Evolutionary conservation across 2,113 vertebrate species (phyloP).

Genomic region (Leucoraja erinaceus): DNA sequence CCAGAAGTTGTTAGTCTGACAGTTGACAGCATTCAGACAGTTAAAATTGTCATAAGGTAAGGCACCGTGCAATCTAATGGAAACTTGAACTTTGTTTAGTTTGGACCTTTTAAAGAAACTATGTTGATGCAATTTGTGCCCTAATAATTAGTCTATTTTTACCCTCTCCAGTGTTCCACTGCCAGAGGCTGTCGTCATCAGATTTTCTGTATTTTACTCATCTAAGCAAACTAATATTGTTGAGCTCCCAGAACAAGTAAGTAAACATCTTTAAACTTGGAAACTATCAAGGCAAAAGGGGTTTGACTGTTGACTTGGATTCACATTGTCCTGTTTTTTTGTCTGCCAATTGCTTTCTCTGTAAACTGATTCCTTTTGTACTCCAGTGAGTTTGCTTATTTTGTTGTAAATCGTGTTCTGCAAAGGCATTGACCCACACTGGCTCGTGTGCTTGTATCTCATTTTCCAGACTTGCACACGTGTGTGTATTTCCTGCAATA

Average conservation of each 20-base stretch:
- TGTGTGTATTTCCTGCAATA: too few relatives aligned
- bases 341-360: neutral
- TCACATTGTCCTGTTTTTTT: neutral
- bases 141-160: too few relatives aligned
- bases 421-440: too few relatives aligned
- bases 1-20: slow-evolving; percentile 64
- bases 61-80: neutral
- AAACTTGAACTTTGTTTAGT: neutral
- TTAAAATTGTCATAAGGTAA: slow-evolving; percentile 71
- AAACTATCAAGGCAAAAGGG: neutral
- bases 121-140: too few relatives aligned
- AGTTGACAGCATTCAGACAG: slow-evolving; percentile 52
- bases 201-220: slow-evolving; percentile 65
- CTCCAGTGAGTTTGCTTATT: too few relatives aligned
- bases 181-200: slow-evolving; percentile 61
- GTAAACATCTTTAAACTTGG: slow-evolving; percentile 39
- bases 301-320: neutral
- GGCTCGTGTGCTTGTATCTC: too few relatives aligned
- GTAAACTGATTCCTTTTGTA: neutral
- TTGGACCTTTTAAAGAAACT: too few relatives aligned
- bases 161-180: slow-evolving; percentile 56
- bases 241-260: slow-evolving; percentile 66
- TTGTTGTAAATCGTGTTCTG: too few relatives aligned
- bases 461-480: too few relatives aligned
- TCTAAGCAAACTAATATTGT: slow-evolving; percentile 64